Evolutionary conservation across 2,888 invertebrate genomes (phyloP), one percentile per base, ranked within the genome.

Genomic region (Hyposoter dolosus): DNA sequence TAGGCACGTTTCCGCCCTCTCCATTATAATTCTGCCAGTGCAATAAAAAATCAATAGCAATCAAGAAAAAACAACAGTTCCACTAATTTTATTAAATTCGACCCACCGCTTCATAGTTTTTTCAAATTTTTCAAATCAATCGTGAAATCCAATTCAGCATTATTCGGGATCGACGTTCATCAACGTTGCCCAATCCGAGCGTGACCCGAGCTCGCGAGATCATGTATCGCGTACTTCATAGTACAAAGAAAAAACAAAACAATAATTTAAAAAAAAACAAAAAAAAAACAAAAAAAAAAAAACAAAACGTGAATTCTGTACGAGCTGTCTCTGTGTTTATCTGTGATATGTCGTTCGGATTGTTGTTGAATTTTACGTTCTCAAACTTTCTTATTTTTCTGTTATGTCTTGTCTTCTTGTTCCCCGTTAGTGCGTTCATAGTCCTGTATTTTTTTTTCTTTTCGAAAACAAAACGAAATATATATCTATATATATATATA

Each of bases 321-420:
- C 88, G 90, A 90, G 91, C 90, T 92, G 91, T 92, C 91, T 93
- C 89, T 91, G 87, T 91, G 89, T 89, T 88, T 91, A 90, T 92
- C 90, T 93, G 93, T 94, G 93, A 92, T 93, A 93, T 94, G 93
- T 94, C 92, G 92, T 94, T 68, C 93, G 92, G 91, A 92, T 93
- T 92, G 93, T 93, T 92, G 92, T 93, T 86, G 79, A 68, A 74
- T 85, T 56, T 71, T 83, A 76, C 75, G 82, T 85, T 85, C 43
- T 69, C 75, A 77, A 77, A 84, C 77, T 80, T 84, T 82, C 65
- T 72, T 82, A 72, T 79, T 83, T 91, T 91, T 92, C 90, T 92
- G 92, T 93, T 92, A 91, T 93, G 93, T 93, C 93, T 94, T 94
- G 93, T 94, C 93, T 92, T 91, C 91, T 92, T 92, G 92, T 92